Conservation (phyloP, 2,797 vertebrate species). For the Eurystomus glaucurus region DNA sequence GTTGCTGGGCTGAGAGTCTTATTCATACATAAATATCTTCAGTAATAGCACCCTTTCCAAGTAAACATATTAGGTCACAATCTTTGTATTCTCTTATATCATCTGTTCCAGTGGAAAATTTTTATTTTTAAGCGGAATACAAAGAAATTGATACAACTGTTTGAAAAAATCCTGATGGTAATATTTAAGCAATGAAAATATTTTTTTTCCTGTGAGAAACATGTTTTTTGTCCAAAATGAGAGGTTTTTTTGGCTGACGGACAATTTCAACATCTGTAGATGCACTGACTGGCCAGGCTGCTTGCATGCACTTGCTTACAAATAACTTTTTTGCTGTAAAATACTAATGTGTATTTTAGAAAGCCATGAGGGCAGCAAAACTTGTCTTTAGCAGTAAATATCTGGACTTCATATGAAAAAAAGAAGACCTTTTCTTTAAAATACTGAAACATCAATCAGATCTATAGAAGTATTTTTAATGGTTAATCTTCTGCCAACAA, state of each 20-base stretch:
- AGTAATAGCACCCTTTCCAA: slow-evolving; percentile 7
- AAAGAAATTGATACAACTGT: neutral
- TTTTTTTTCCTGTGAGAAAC: neutral
- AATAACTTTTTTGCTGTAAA: neutral
- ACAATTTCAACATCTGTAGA: slow-evolving; percentile 56
- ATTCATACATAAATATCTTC: neutral
- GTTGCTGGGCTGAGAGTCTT: neutral
- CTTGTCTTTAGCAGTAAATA: neutral
- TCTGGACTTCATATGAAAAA: neutral
- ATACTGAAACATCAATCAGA: neutral
- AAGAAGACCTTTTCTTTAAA: neutral
- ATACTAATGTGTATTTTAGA: neutral
- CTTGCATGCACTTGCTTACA: slow-evolving; percentile 46
- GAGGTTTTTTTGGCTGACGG: slow-evolving; percentile 14
- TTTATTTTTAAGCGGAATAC: neutral
- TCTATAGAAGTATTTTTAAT: neutral
- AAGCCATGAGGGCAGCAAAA: neutral
- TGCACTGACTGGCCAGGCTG: slow-evolving; percentile 11
- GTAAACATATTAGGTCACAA: neutral
- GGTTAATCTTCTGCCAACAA: neutral
- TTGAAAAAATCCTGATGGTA: slow-evolving; percentile 37
- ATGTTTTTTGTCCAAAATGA: slow-evolving; percentile 5
- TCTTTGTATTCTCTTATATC: neutral
- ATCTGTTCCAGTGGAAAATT: neutral
- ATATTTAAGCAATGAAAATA: slow-evolving; percentile 11